Conservation (phyloP, 35 echinoderm and acorn worm genomes). For the Diadema setosum region DNA sequence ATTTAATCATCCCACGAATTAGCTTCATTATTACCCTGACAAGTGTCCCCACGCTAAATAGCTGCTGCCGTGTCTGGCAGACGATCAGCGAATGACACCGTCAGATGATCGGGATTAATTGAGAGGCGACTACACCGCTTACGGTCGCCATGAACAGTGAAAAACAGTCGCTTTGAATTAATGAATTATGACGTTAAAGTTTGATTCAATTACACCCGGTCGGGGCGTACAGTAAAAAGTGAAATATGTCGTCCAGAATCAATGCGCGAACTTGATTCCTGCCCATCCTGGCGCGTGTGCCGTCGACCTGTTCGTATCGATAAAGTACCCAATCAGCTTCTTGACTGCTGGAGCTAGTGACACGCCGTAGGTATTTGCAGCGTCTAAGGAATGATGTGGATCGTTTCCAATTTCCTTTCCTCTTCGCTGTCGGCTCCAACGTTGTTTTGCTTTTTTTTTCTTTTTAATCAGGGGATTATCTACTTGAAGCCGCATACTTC, state of each 20-base stretch:
- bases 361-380: neutral
- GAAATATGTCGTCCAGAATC: neutral
- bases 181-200: neutral
- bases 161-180: neutral
- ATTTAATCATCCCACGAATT: too few species aligned
- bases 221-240: neutral
- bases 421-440: too few species aligned
- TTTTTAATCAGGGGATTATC: neutral
- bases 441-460: neutral
- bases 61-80: neutral
- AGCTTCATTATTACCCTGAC: neutral
- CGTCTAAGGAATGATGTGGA: neutral
- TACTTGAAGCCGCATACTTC: neutral
- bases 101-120: neutral
- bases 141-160: neutral
- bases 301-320: neutral
- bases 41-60: neutral
- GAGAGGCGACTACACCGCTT: neutral
- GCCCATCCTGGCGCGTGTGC: neutral
- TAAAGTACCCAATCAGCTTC: neutral
- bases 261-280: neutral
- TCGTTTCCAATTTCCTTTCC: neutral
- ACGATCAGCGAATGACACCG: too few species aligned
- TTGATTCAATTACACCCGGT: neutral
- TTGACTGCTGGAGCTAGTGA: neutral